A percentile compares a stretch with the other conserved stretches of the same genome.
Evolutionary conservation across 2,888 invertebrate genomes (phyloP).

Genomic region (Anthoptus insignis): DNA sequence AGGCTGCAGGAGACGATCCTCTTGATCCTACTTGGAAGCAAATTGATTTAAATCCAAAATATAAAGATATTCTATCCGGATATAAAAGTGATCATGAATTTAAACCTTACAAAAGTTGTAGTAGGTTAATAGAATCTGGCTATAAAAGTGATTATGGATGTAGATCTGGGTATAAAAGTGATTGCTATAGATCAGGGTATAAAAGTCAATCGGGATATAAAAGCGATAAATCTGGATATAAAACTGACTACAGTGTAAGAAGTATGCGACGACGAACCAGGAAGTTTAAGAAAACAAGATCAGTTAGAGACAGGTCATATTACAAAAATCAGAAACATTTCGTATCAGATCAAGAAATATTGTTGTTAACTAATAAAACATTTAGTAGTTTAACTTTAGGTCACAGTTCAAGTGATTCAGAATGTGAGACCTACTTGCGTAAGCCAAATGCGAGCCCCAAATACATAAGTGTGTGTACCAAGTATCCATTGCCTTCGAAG

Average conservation of each 20-base stretch:
- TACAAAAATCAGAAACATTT: constrained; percentile 86
- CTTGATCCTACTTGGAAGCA: constrained; percentile 89
- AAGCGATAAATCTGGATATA: constrained; percentile 87
- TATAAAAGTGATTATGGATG: constrained; percentile 88
- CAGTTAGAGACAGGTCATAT: constrained; percentile 81
- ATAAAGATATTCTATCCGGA: constrained; percentile 87
- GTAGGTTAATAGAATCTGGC: constrained; percentile 85
- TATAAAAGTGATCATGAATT: constrained; percentile 88
- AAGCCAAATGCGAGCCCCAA: constrained; percentile 77
- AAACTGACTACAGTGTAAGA: constrained; percentile 86
- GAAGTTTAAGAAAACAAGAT: constrained; percentile 82
- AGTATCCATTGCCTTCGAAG: constrained; percentile 75
- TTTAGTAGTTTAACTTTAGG: constrained; percentile 86
- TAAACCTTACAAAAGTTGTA: constrained; percentile 83
- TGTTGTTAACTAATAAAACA: constrained; percentile 84
- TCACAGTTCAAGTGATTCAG: constrained; percentile 85
- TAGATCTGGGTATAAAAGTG: constrained; percentile 82
- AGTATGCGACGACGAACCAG: constrained; percentile 80
- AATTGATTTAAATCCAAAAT: constrained; percentile 89
- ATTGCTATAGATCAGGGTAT: constrained; percentile 85
- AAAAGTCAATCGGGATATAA: constrained; percentile 88
- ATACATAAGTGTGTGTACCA: constrained; percentile 78
- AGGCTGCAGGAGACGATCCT: constrained; percentile 84
- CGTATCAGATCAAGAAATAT: constrained; percentile 87
- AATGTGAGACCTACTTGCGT: constrained; percentile 77